phyloP scores from a whole-genome alignment of 2,888 invertebrate genomes.

The Encarsia formosa region DNA sequence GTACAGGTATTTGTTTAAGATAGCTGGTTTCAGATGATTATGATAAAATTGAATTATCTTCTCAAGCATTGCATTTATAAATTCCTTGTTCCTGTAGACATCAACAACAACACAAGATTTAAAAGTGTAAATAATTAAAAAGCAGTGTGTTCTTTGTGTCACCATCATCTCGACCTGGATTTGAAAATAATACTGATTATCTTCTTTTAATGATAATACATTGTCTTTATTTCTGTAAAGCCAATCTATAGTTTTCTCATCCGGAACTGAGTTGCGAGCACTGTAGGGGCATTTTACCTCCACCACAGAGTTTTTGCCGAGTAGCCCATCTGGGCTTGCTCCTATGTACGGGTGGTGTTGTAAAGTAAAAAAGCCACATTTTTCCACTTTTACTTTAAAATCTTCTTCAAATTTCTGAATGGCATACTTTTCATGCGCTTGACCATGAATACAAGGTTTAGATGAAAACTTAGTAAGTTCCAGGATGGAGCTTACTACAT shows the following conservation, averaged over 20 bases:
- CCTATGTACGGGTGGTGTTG: neutral
- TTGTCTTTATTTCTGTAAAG: neutral
- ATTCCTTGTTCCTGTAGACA: neutral
- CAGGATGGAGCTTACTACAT: neutral
- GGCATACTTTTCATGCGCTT: neutral
- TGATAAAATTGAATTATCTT: no score
- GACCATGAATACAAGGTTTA: neutral
- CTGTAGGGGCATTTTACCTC: neutral
- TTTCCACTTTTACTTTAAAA: neutral
- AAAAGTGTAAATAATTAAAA: neutral
- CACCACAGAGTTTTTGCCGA: neutral
- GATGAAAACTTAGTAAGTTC: neutral
- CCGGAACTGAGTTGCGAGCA: neutral
- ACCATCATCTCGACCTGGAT: neutral
- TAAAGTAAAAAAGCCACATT: neutral
- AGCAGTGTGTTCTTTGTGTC: neutral
- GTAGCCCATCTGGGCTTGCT: neutral
- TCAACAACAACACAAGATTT: neutral
- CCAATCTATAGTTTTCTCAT: neutral
- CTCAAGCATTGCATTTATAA: neutral
- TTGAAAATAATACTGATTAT: neutral
- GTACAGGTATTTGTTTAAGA: conserved; percentile 23
- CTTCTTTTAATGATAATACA: neutral
- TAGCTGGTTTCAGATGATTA: no score
- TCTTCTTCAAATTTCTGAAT: neutral